phyloP scores from a whole-genome alignment of 2,888 invertebrate genomes.

The Epinotia nisella region DNA sequence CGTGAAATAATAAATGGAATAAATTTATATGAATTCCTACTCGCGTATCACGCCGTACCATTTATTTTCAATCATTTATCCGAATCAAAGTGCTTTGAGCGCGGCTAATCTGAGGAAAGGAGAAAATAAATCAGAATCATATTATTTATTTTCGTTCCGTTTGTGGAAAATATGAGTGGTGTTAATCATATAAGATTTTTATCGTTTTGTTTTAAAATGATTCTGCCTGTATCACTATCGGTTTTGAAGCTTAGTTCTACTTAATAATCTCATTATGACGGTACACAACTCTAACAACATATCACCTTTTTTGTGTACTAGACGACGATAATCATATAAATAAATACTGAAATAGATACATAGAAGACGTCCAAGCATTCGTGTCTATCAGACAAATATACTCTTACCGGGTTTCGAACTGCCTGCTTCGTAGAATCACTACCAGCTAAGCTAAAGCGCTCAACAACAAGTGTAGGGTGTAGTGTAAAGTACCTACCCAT shows the following conservation, averaged over 20 bases:
- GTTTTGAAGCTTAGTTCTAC: not conserved
- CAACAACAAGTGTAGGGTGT: too few relatives aligned
- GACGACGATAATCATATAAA: not conserved
- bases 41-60: slow-evolving; percentile 9
- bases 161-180: not conserved
- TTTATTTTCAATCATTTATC: slow-evolving; percentile 30
- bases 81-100: slow-evolving; percentile 12
- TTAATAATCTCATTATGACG: not conserved
- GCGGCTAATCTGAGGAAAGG: slow-evolving; percentile 17
- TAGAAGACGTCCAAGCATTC: not conserved
- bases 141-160: not conserved
- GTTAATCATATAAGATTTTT: not conserved
- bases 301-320: not conserved
- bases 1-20: slow-evolving; percentile 26
- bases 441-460: too few relatives aligned
- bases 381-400: not conserved
- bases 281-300: not conserved
- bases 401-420: too few relatives aligned
- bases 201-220: not conserved
- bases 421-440: not conserved
- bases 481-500: too few relatives aligned
- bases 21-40: slow-evolving; percentile 32
- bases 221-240: not conserved
- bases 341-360: not conserved
- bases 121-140: not conserved